A percentile compares a stretch with the other conserved stretches of the same genome.
Evolutionary conservation across 30 jellyfish, hydroid and myxozoan species (phyloP).

Genomic region (Phacellophora camtschatica): DNA sequence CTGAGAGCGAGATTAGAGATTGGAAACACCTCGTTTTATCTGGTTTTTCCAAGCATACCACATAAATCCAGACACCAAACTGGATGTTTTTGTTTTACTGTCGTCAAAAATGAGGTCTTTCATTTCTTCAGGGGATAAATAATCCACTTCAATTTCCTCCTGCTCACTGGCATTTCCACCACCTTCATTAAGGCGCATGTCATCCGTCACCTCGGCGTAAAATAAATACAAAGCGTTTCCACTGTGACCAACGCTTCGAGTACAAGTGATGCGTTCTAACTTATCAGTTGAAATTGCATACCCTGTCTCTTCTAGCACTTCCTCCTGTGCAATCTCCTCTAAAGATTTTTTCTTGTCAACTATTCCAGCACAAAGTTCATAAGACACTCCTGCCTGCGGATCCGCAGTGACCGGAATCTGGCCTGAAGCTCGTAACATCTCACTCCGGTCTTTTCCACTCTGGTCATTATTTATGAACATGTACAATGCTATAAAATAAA

Average conservation of each 20-base stretch:
- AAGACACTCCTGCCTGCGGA: conserved; percentile 74
- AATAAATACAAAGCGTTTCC: conserved; percentile 70
- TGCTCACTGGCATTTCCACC: conserved; percentile 88
- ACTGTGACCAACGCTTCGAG: conserved; percentile 71
- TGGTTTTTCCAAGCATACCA: conserved; percentile 86
- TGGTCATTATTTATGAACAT: conserved; percentile 70
- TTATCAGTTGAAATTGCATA: conserved; percentile 62
- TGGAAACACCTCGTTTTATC: not conserved
- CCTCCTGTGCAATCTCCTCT: conserved; percentile 81
- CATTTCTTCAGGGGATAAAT: conserved; percentile 78
- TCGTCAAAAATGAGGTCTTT: conserved; percentile 66
- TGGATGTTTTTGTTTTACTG: conserved; percentile 65
- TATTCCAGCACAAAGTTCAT: conserved; percentile 97
- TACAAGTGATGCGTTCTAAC: conserved; percentile 23
- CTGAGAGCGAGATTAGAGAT: too few relatives aligned
- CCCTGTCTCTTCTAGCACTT: conserved; percentile 93
- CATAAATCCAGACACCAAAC: conserved; percentile 85
- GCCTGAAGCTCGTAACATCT: conserved; percentile 35
- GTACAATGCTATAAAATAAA: conserved; percentile 65
- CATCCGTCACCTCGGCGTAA: conserved; percentile 98
- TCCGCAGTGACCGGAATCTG: conserved; percentile 53
- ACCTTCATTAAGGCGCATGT: conserved; percentile 77
- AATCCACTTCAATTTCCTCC: conserved; percentile 81
- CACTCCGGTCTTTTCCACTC: conserved; percentile 63
- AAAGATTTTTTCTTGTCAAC: conserved; percentile 71